phyloP scores from a whole-genome alignment of 2,888 invertebrate species.

The Melieria omissa region DNA sequence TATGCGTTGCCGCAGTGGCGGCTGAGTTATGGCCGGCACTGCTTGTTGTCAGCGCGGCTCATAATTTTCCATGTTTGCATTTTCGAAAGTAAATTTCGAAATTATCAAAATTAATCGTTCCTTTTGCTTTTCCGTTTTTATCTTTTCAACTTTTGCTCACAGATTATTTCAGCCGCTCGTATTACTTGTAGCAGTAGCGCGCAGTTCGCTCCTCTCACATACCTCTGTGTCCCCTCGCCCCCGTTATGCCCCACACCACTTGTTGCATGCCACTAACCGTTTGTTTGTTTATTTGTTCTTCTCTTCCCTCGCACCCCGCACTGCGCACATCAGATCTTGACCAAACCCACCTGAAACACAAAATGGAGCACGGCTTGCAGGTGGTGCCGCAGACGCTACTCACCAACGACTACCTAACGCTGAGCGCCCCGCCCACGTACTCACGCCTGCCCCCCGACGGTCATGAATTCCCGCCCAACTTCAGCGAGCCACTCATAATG shows the following conservation, averaged over 20 bases:
- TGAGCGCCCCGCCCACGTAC: constrained; percentile 65
- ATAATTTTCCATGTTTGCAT: too few species aligned
- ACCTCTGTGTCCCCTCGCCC: constrained; percentile 19
- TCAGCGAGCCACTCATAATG: constrained; percentile 65
- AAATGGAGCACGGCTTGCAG: constrained; percentile 59
- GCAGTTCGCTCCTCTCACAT: not conserved
- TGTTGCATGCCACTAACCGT: constrained; percentile 31
- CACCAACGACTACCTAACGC: constrained; percentile 63
- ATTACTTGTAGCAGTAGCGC: constrained; percentile 43
- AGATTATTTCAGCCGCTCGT: constrained; percentile 46
- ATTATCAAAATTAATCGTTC: too few species aligned
- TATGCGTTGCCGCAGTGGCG: too few species aligned
- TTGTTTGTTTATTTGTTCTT: constrained; percentile 34
- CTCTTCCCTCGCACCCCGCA: constrained; percentile 10
- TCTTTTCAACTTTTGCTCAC: not conserved
- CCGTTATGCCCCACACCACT: not conserved
- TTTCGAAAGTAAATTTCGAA: too few species aligned
- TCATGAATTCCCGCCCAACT: constrained; percentile 67
- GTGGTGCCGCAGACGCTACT: constrained; percentile 56
- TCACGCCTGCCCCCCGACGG: constrained; percentile 67
- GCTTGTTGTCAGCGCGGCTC: too few species aligned
- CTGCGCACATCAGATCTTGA: constrained; percentile 45
- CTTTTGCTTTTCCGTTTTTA: too few species aligned
- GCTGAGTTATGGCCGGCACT: too few species aligned
- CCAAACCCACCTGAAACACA: constrained; percentile 49